A percentile compares a stretch with the other conserved stretches of the same genome.
These are phyloP conservation scores for Erpetoichthys calabaricus DNA, from an alignment of 2,797 vertebrate species.

Conservation along the genomic window DNA sequence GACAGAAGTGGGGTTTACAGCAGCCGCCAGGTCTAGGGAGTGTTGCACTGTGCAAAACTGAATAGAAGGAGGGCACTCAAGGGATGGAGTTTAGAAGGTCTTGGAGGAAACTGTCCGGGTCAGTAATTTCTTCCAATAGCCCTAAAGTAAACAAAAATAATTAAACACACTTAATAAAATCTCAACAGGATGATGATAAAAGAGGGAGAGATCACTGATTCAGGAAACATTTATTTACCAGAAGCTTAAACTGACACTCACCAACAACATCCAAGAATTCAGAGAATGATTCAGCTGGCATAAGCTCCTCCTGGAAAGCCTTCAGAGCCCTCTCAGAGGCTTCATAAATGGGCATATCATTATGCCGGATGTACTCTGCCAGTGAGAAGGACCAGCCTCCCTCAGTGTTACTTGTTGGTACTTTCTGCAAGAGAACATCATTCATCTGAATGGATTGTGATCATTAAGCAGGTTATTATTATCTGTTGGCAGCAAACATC, in stretches of 20 bases:
- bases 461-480: neutral
- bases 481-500: neutral
- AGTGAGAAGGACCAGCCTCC: slow-evolving; percentile 98
- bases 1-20: too few species aligned
- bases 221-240: neutral
- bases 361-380: slow-evolving; percentile 91
- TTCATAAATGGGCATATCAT: slow-evolving; percentile 96
- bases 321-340: slow-evolving; percentile 85
- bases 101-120: slow-evolving; percentile 83
- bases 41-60: too few species aligned
- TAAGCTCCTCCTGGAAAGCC: slow-evolving; percentile 95
- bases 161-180: neutral
- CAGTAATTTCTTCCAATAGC: slow-evolving; percentile 77
- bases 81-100: slow-evolving; percentile 89
- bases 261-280: slow-evolving; percentile 90
- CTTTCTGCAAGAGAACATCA: slow-evolving; percentile 51
- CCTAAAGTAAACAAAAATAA: slow-evolving; percentile 39
- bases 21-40: too few species aligned
- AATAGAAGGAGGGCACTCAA: slow-evolving; percentile 40
- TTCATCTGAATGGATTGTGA: neutral
- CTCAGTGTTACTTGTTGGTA: slow-evolving; percentile 95
- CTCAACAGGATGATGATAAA: neutral
- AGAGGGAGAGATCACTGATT: neutral
- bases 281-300: slow-evolving; percentile 86
- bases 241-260: slow-evolving; percentile 19